Evolutionary conservation across 2,888 invertebrate species (phyloP), one percentile per base, ranked within the genome.

Genomic region (Nebria salina): DNA sequence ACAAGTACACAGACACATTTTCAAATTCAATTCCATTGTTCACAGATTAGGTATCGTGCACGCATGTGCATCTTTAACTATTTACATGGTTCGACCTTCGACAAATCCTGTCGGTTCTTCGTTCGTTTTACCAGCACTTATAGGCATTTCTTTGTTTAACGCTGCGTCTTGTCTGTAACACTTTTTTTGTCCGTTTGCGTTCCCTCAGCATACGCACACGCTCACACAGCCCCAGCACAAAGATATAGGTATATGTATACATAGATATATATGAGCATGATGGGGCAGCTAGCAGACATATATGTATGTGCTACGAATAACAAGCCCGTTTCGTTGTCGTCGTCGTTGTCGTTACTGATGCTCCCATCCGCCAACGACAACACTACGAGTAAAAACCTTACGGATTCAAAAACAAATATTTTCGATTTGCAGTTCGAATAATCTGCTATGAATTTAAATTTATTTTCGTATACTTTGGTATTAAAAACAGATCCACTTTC

Each of bases 51-150:
- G 20, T 70, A 70, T 70, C 26, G 34, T 20, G 34, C 66, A 66
- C 70, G 70, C 13, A 26, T 25, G 70, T 34, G 70, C 70, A 70
- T 15, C 34, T 75, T 75, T 72, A 65, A 65, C 54, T 65, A 78
- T 78, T 78, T 78, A 78, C 78, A 78, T 73, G 73, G 65, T 80
- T 42, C 83, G 84, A 84, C 84, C 85, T 85, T 85, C 83, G 82
- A 82, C 83, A 81, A 83, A 84, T 84, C 84, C 83, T 83, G 85
- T 85, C 85, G 20, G 20, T 74, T 41, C 34, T 73, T 41, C 43
- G 42, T 42, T 26, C 72, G 43, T 42, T 65, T 72, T 41, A 73
- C 77, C 70, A 72, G 72, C 70, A 77, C 77, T 77, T 78, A 34
- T 34, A 43, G 74, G 70, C 73, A 80, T 80, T 80, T 80, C 79